Conservation (phyloP, 2,888 invertebrate species). For the Conchocele bisecta region DNA sequence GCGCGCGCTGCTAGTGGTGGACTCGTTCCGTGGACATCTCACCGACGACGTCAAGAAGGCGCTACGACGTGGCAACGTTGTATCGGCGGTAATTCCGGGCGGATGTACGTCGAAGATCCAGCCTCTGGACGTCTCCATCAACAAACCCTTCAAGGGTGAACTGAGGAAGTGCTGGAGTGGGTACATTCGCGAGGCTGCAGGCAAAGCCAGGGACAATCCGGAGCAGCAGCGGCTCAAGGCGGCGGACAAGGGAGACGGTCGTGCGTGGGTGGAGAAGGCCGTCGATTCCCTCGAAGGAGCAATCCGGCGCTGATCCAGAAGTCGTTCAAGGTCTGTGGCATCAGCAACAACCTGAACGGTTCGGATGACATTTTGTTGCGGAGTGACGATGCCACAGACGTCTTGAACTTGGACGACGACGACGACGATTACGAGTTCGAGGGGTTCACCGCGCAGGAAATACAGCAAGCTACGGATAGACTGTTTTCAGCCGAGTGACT, state of each 20-base stretch:
- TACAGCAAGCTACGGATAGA: too few species aligned
- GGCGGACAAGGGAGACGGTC: not conserved
- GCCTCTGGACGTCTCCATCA: slow-evolving; percentile 14
- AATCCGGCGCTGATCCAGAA: not conserved
- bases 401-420: too few species aligned
- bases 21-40: slow-evolving; percentile 31
- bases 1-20: slow-evolving; percentile 13
- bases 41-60: slow-evolving; percentile 14
- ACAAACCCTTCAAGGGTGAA: slow-evolving; percentile 34
- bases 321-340: slow-evolving; percentile 1
- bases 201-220: not conserved
- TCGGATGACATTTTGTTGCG: not conserved
- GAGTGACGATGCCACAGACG: too few species aligned
- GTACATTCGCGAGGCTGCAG: not conserved
- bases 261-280: not conserved
- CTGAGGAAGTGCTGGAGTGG: slow-evolving; percentile 1
- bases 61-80: not conserved
- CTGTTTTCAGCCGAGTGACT: too few species aligned
- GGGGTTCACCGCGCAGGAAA: too few species aligned
- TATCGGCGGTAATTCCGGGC: slow-evolving; percentile 7
- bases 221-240: slow-evolving; percentile 3
- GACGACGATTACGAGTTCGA: too few species aligned
- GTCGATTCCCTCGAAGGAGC: not conserved
- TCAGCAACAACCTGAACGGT: not conserved
- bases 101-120: slow-evolving; percentile 40